Evolutionary conservation across 1,140 invertebrate species (phyloP).

Genomic region (Drosophila sproati): DNA sequence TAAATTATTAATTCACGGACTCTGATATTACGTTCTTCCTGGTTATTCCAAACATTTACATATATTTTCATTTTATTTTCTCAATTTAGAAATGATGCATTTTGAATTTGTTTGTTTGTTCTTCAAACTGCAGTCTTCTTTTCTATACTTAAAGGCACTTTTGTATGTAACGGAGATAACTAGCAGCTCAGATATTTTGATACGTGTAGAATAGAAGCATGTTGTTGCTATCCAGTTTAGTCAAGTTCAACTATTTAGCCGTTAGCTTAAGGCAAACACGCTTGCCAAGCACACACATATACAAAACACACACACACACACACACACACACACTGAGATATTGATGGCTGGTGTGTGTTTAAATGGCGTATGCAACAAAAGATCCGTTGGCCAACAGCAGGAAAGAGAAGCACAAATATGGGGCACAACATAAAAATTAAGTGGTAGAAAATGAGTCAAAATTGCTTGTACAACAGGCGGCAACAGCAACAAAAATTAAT

Average conservation of each 20-base stretch:
- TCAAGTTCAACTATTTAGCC: conserved; percentile 61
- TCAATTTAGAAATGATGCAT: too few species aligned
- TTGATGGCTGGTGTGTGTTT: conserved; percentile 62
- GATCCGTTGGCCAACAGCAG: not conserved
- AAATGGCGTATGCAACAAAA: conserved; percentile 57
- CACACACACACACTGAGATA: conserved; percentile 16
- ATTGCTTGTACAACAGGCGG: conserved; percentile 19
- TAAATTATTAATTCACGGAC: too few species aligned
- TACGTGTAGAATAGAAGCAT: conserved; percentile 23
- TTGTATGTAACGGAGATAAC: conserved; percentile 1
- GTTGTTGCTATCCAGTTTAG: conserved; percentile 18
- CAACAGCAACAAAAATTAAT: conserved; percentile 6
- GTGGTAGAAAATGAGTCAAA: conserved; percentile 54
- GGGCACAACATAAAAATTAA: conserved; percentile 46
- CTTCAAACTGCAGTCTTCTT: too few species aligned
- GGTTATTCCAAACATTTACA: too few species aligned
- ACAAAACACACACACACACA: conserved; percentile 6
- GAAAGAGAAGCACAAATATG: conserved; percentile 8
- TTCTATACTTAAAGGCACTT: not conserved
- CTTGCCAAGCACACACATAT: conserved; percentile 21
- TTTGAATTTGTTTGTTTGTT: too few species aligned
- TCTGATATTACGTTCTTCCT: too few species aligned
- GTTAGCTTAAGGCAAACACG: conserved; percentile 28
- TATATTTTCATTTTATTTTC: too few species aligned
- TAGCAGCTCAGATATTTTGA: conserved; percentile 18